Conservation (phyloP, 1,140 invertebrate species). For the Macrotrachela quadricornifera region DNA sequence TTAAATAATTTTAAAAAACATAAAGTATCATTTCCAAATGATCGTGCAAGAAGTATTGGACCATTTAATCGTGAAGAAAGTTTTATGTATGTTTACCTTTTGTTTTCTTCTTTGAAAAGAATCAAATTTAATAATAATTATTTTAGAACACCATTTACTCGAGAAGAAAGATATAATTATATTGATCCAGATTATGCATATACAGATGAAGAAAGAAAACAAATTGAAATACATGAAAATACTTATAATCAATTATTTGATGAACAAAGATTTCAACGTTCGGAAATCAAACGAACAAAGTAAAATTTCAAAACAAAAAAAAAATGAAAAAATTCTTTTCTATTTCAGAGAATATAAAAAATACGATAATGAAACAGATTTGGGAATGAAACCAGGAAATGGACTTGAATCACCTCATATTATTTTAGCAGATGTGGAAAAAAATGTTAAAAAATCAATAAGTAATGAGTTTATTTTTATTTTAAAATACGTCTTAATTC, state of each 20-base stretch:
- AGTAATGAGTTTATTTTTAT: neutral
- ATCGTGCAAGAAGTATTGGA: slow-evolving; percentile 23
- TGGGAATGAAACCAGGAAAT: neutral
- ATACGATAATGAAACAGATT: neutral
- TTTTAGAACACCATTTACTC: slow-evolving; percentile 25
- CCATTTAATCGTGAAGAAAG: slow-evolving; percentile 18
- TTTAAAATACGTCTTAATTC: too few species aligned
- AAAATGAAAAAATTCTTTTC: neutral
- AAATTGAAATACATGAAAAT: slow-evolving; percentile 14
- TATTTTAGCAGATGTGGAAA: neutral
- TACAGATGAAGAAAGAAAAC: slow-evolving; percentile 17
- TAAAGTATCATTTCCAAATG: slow-evolving; percentile 28
- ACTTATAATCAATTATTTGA: slow-evolving; percentile 18
- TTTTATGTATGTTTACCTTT: slow-evolving; percentile 17
- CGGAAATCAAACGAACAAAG: slow-evolving; percentile 14
- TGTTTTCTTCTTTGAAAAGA: neutral
- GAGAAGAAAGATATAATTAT: slow-evolving; percentile 20
- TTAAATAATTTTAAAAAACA: slow-evolving; percentile 9
- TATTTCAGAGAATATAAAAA: neutral
- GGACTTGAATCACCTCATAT: neutral
- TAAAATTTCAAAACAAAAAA: too few species aligned
- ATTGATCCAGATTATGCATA: slow-evolving; percentile 27
- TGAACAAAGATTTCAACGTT: slow-evolving; percentile 16
- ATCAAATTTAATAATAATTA: neutral
- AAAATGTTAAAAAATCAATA: neutral